Evolutionary conservation across 2,797 vertebrate genomes (phyloP).

Genomic region (Takifugu rubripes): DNA sequence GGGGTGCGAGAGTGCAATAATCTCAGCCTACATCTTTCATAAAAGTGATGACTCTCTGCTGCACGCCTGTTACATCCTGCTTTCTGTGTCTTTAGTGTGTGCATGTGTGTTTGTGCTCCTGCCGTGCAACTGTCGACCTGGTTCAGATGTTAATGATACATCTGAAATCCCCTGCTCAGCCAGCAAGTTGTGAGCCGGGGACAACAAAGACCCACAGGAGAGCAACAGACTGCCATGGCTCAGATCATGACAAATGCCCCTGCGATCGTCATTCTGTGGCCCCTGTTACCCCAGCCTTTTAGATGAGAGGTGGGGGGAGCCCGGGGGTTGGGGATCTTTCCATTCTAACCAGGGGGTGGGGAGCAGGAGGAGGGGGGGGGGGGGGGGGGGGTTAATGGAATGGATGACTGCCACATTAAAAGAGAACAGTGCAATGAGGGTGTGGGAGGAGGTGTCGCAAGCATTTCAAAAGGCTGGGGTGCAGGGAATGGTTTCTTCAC

Average conservation of each 20-base stretch:
- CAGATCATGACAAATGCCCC: slow-evolving; percentile 82
- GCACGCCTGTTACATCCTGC: slow-evolving; percentile 4
- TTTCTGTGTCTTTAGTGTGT: slow-evolving; percentile 9
- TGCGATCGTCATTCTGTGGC: slow-evolving; percentile 55
- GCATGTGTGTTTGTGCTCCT: background rate
- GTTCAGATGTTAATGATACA: slow-evolving; percentile 84
- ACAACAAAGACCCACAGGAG: slow-evolving; percentile 80
- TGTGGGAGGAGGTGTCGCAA: slow-evolving; percentile 64
- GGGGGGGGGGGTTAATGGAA: slow-evolving; percentile 67
- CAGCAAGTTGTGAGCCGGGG: slow-evolving; percentile 74
- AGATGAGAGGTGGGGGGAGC: slow-evolving; percentile 25
- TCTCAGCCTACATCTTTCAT: slow-evolving; percentile 18
- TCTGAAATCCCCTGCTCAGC: slow-evolving; percentile 81
- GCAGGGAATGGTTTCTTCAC: slow-evolving; percentile 35
- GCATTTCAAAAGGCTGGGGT: slow-evolving; percentile 70
- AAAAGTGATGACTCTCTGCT: slow-evolving; percentile 10
- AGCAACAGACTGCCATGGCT: slow-evolving; percentile 76
- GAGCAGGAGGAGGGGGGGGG: slow-evolving; percentile 56
- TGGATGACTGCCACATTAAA: slow-evolving; percentile 70
- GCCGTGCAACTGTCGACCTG: slow-evolving; percentile 58
- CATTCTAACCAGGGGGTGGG: slow-evolving; percentile 46
- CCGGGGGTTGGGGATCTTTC: slow-evolving; percentile 30
- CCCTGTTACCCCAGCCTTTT: slow-evolving; percentile 53
- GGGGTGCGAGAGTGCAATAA: slow-evolving; percentile 8
- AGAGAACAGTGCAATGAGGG: slow-evolving; percentile 56